Conservation (phyloP, 2,797 vertebrate genomes). For the Morelia viridis region DNA sequence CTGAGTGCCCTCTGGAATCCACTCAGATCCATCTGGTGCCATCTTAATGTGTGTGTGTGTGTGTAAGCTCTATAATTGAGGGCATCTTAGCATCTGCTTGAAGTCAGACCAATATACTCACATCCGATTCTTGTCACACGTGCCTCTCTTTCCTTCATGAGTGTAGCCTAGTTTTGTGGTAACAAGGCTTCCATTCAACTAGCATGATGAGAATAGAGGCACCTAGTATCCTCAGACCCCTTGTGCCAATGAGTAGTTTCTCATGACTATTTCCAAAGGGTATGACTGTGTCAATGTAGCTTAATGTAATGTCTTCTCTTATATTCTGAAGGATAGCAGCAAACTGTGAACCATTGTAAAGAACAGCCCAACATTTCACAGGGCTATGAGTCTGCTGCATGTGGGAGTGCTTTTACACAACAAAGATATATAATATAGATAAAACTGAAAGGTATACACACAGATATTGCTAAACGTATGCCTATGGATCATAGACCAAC, state of each 20-base stretch:
- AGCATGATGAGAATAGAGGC: not conserved
- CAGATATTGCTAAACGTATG: not conserved
- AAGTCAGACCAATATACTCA: not conserved
- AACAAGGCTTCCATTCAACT: not conserved
- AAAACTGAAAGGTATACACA: not conserved
- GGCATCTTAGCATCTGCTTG: not conserved
- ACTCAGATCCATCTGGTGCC: too few species aligned
- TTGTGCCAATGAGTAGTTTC: too few species aligned
- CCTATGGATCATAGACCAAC: not conserved
- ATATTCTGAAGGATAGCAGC: not conserved
- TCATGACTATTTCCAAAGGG: too few species aligned
- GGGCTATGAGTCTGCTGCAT: not conserved
- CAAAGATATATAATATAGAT: not conserved
- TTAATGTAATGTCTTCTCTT: not conserved
- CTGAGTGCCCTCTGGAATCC: too few species aligned
- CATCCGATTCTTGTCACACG: not conserved
- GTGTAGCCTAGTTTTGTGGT: not conserved
- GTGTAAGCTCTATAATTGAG: not conserved
- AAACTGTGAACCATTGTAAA: not conserved
- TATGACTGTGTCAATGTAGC: too few species aligned
- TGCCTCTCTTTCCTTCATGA: not conserved
- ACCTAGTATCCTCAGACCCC: too few species aligned
- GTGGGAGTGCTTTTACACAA: not conserved
- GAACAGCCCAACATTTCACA: not conserved
- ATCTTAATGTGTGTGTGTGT: too few species aligned